These are phyloP conservation scores for Aphaenogaster ashmeadi DNA, from an alignment of 1,140 invertebrate genomes.

Conservation along the genomic window DNA sequence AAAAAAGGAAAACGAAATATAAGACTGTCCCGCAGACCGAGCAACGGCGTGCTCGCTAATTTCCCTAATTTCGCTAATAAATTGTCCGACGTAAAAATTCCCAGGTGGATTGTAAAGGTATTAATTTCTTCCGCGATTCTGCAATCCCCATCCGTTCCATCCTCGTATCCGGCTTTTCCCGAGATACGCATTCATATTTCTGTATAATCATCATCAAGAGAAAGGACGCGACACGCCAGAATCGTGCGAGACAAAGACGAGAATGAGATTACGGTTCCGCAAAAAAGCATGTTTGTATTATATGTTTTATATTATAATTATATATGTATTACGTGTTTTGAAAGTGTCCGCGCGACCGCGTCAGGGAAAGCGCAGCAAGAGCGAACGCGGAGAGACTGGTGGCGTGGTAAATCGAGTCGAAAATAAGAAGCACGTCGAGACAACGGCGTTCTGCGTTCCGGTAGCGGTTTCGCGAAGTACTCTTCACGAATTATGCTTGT, in stretches of 20 bases:
- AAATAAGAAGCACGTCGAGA: slow-evolving; percentile 68
- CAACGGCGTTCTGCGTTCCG: slow-evolving; percentile 54
- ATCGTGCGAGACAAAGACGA: slow-evolving; percentile 39
- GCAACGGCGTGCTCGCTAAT: slow-evolving; percentile 74
- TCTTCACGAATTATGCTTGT: slow-evolving; percentile 80
- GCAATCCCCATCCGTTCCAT: slow-evolving; percentile 55
- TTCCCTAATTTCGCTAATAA: slow-evolving; percentile 83
- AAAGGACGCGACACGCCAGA: slow-evolving; percentile 7
- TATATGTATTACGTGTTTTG: not conserved
- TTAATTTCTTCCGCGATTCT: slow-evolving; percentile 76
- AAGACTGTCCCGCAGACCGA: slow-evolving; percentile 69
- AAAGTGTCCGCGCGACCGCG: not conserved
- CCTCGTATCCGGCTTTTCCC: not conserved
- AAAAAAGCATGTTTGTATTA: slow-evolving; percentile 48
- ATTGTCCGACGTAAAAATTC: slow-evolving; percentile 79
- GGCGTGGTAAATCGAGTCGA: slow-evolving; percentile 25
- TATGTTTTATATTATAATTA: slow-evolving; percentile 11
- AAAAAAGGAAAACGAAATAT: slow-evolving; percentile 59
- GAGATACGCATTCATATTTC: slow-evolving; percentile 5
- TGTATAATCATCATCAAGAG: not conserved
- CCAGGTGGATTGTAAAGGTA: slow-evolving; percentile 80
- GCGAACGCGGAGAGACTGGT: slow-evolving; percentile 15
- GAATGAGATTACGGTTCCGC: not conserved
- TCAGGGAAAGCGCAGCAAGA: not conserved
- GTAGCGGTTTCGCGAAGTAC: slow-evolving; percentile 30